Conservation (phyloP, 2,797 vertebrate genomes). For the Tangara arthus region DNA sequence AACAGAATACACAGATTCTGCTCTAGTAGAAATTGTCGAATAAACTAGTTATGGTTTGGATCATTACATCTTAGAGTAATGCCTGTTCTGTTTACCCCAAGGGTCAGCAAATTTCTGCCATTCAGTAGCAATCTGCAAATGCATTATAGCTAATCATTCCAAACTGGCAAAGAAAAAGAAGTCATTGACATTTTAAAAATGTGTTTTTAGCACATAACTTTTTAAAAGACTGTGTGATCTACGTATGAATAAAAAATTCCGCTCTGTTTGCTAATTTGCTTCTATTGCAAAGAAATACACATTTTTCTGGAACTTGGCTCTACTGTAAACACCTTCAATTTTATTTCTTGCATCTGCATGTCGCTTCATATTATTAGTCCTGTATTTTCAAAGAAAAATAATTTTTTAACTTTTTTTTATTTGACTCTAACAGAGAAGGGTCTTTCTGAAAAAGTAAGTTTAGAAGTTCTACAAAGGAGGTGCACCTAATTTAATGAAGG, state of each 20-base stretch:
- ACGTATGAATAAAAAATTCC: background rate
- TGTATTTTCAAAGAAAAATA: background rate
- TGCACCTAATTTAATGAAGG: background rate
- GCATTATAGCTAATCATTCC: constrained; percentile 4
- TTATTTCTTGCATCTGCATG: background rate
- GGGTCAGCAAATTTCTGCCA: constrained; percentile 42
- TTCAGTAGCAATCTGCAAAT: constrained; percentile 33
- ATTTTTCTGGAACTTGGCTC: background rate
- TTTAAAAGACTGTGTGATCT: background rate
- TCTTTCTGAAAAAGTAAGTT: background rate
- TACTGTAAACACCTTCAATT: background rate
- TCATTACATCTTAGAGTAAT: constrained; percentile 35
- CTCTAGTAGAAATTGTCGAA: background rate
- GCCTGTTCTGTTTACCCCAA: constrained; percentile 24
- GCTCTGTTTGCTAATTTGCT: background rate
- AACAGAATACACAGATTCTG: background rate
- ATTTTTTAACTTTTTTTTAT: background rate
- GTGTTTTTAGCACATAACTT: background rate
- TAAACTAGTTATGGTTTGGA: constrained; percentile 10
- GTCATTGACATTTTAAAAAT: background rate
- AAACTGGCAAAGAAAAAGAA: constrained; percentile 20
- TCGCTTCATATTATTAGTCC: background rate
- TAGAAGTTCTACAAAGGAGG: background rate
- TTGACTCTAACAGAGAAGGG: background rate
- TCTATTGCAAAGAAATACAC: background rate